phyloP scores from a whole-genome alignment of 2,797 vertebrate genomes.

The Enteromius thamalakanensis region DNA sequence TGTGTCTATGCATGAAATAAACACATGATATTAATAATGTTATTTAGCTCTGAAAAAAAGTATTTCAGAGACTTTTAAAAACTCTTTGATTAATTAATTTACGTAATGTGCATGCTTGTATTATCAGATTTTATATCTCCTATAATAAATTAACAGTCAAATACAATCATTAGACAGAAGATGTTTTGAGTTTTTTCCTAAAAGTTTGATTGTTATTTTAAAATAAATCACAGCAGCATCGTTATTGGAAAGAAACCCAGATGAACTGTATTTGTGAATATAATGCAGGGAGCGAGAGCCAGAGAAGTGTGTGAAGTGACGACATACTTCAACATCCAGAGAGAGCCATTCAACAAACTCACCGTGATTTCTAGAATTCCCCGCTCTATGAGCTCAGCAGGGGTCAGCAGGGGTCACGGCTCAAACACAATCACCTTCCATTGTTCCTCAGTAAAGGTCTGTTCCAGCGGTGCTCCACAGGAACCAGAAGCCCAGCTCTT shows the following conservation, averaged over 20 bases:
- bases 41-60: neutral
- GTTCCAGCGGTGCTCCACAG: constrained; percentile 2
- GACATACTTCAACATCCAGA: neutral
- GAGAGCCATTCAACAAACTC: neutral
- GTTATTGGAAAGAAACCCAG: neutral
- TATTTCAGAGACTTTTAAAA: neutral
- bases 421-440: constrained; percentile 10
- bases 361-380: neutral
- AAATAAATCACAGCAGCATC: neutral
- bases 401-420: neutral
- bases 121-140: neutral
- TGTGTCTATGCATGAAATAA: too few species aligned
- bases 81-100: neutral
- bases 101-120: neutral
- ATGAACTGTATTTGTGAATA: neutral
- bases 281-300: neutral
- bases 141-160: neutral
- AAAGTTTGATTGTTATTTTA: neutral
- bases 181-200: neutral
- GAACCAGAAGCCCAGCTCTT: neutral
- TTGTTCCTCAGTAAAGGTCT: constrained; percentile 5
- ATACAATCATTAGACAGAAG: neutral
- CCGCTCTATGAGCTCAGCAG: constrained; percentile 3
- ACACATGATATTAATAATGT: too few species aligned
- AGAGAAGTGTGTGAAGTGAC: neutral